Conservation (phyloP, 2,888 invertebrate genomes). For the Perdita meconis region DNA sequence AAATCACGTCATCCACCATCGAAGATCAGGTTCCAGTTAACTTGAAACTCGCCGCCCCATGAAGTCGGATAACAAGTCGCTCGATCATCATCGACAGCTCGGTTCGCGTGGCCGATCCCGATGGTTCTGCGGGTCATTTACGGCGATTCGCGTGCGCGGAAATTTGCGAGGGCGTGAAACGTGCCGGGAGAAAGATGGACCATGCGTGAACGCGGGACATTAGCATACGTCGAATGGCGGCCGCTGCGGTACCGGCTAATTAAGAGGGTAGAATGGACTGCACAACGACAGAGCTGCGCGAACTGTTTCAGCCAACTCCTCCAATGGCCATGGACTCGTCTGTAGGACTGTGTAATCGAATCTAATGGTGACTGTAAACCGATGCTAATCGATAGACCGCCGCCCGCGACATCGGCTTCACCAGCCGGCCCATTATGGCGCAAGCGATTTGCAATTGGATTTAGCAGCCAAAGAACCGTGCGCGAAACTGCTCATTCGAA, state of each 20-base stretch:
- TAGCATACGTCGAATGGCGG: conserved; percentile 42
- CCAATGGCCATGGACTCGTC: conserved; percentile 14
- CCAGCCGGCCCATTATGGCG: conserved; percentile 58
- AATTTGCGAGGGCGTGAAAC: conserved; percentile 30
- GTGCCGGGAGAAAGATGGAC: conserved; percentile 43
- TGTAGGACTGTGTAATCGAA: conserved; percentile 62
- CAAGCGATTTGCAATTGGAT: conserved; percentile 69
- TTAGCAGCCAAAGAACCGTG: conserved; percentile 27
- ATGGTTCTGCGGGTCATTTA: conserved; percentile 15
- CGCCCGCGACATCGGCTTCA: conserved; percentile 48
- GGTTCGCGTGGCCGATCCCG: neutral
- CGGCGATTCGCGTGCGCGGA: conserved; percentile 2
- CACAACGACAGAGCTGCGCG: neutral
- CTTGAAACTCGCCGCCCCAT: neutral
- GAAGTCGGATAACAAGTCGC: neutral
- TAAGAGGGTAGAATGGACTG: conserved; percentile 34
- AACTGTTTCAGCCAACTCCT: neutral
- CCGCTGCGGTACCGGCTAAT: conserved; percentile 49
- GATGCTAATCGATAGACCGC: conserved; percentile 71
- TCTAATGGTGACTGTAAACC: conserved; percentile 70
- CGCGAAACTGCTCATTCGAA: neutral
- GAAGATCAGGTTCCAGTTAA: neutral
- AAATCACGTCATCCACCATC: no score
- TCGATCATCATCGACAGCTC: conserved; percentile 10
- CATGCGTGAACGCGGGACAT: conserved; percentile 36